Conservation (phyloP, 2,113 vertebrate genomes). For the Nicator chloris region DNA sequence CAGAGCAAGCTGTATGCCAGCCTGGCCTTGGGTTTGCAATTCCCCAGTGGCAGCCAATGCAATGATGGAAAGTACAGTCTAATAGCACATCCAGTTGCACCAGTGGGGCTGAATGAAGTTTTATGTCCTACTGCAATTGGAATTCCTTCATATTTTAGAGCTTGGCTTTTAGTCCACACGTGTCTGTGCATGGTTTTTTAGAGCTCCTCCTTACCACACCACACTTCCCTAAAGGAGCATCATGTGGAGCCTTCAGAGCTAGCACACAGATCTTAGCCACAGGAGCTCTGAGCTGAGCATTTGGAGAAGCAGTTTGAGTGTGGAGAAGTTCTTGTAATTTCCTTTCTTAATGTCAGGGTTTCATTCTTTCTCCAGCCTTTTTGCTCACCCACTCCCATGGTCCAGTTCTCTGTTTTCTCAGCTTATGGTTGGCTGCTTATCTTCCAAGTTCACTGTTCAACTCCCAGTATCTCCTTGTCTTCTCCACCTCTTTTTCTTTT, state of each 20-base stretch:
- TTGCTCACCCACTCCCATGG: neutral
- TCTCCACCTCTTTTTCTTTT: neutral
- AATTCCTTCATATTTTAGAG: neutral
- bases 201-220: neutral
- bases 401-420: neutral
- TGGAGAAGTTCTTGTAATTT: neutral
- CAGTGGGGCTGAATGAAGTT: neutral
- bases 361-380: neutral
- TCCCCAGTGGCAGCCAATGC: neutral
- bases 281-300: neutral
- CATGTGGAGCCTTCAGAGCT: neutral
- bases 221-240: neutral
- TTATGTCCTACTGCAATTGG: neutral
- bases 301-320: neutral
- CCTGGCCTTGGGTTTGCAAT: neutral
- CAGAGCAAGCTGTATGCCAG: neutral
- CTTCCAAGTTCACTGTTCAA: neutral
- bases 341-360: neutral
- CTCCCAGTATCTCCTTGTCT: neutral
- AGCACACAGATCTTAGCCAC: neutral
- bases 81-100: neutral
- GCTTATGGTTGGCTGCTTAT: neutral
- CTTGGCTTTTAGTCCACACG: neutral
- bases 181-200: neutral
- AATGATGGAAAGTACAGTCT: neutral